phyloP scores from a whole-genome alignment of 2,888 invertebrate genomes.

The Pandemis corylana region DNA sequence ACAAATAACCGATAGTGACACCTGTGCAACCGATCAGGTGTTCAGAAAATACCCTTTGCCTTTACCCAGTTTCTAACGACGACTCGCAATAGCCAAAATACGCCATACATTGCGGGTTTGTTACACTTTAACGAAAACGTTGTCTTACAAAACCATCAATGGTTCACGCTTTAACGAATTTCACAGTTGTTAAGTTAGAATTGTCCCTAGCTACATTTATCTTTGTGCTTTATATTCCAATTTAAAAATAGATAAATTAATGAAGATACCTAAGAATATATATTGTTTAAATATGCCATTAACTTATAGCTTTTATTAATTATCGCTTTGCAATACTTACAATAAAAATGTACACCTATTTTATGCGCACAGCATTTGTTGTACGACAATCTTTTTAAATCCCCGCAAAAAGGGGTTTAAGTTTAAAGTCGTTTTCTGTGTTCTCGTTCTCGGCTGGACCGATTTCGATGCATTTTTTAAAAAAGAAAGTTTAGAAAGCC shows the following conservation, averaged over 20 bases:
- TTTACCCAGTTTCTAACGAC: conserved; percentile 28
- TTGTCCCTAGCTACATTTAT: conserved; percentile 11
- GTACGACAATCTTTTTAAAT: too few relatives aligned
- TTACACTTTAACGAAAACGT: neutral
- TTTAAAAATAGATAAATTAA: neutral
- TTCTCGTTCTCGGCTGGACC: too few relatives aligned
- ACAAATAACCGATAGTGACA: conserved; percentile 48
- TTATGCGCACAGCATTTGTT: too few relatives aligned
- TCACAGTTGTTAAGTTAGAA: neutral
- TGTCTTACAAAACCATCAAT: neutral
- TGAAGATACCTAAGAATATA: neutral
- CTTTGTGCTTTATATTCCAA: neutral
- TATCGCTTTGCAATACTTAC: neutral
- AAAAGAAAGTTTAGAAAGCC: too few relatives aligned
- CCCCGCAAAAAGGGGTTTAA: too few relatives aligned
- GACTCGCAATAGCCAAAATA: neutral
- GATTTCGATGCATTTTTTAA: too few relatives aligned
- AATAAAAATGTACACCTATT: neutral
- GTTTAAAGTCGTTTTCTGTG: too few relatives aligned
- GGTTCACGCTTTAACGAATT: neutral
- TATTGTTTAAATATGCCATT: neutral
- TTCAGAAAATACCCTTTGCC: conserved; percentile 52
- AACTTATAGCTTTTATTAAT: neutral
- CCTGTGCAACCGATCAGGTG: conserved; percentile 71
- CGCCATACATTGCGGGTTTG: conserved; percentile 47